phyloP scores from a whole-genome alignment of 2,113 vertebrate species.

The Candoia aspera region DNA sequence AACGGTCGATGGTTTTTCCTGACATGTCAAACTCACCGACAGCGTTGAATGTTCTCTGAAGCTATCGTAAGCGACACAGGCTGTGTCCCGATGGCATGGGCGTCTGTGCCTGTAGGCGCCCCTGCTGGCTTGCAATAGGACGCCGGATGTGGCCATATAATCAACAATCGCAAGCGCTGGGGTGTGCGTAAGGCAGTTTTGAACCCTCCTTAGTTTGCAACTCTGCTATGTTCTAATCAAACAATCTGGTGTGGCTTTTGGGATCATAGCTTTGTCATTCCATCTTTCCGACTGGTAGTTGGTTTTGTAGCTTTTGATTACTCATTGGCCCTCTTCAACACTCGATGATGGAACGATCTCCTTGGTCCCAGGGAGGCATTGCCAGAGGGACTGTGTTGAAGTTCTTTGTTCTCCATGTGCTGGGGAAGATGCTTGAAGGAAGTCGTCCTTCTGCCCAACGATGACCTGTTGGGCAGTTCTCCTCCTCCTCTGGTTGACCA shows the following conservation, averaged over 20 bases:
- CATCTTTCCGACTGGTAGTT: background rate
- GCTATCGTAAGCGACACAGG: conserved; percentile 66
- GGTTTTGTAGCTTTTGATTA: background rate
- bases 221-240: background rate
- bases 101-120: background rate
- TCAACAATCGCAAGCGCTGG: background rate
- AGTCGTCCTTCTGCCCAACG: no score
- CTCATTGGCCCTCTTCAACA: background rate
- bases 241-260: background rate
- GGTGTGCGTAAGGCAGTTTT: rapidly evolving
- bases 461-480: no score
- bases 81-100: background rate
- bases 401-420: no score
- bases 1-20: conserved; percentile 98
- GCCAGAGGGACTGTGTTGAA: no score
- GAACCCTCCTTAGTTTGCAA: background rate
- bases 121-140: background rate
- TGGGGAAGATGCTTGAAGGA: no score
- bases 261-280: background rate
- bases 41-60: conserved; percentile 97
- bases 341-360: background rate
- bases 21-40: conserved; percentile 93
- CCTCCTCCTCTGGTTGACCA: no score
- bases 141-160: background rate
- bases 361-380: background rate